Evolutionary conservation across 2,113 vertebrate genomes (phyloP), one percentile per base, ranked within the genome.

Genomic region (Gnathonemus echidnorhynchus): DNA sequence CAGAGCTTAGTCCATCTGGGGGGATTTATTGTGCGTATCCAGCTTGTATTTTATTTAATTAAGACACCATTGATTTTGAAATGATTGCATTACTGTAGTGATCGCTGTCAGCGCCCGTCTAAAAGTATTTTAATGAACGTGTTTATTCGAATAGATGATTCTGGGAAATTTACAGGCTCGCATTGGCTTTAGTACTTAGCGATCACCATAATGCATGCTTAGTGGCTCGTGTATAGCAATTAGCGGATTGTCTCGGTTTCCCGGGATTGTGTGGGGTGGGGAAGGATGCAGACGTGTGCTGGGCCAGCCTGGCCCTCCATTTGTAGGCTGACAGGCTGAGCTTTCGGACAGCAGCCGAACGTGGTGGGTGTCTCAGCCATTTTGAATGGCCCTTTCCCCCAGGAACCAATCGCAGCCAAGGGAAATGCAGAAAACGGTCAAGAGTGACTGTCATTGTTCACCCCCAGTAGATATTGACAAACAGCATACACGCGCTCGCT

Each of bases 51-150:
- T 46, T 10, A 85, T 85, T 24, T 24, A 85, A 46, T 46, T 48
- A 48, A 85, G 83, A 85, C 45, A 0, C 83, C 42, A 85, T 85
- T 85, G 83, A 85, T 85, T 85, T 85, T 85, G 21, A 48, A 48
- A 46, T 85, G n/a, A 87, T 87, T 52, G 49, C 86, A 87, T 87
- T 53, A 87, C 50, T 35, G 86, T 53, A 50, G 50, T 56, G 50
- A 87, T 87, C 17, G n/a, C 50, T 39, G 50, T 53, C 86, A 87
- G n/a, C 13, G 27, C n/a, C 49, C n/a, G 50, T 53, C 27, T 53
- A 39, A 49, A 87, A 53, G 48, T 53, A 53, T 56, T 87, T 52
- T 53, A 87, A 48, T 31, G 74, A 80, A 80, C 74, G 35, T 46
- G 39, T 85, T 85, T 85, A 85, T 85, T 85, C 39, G 9, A 85